Base-by-base conservation (phyloP, 2,113 vertebrate species). In the Tetraodon nigroviridis region DNA sequence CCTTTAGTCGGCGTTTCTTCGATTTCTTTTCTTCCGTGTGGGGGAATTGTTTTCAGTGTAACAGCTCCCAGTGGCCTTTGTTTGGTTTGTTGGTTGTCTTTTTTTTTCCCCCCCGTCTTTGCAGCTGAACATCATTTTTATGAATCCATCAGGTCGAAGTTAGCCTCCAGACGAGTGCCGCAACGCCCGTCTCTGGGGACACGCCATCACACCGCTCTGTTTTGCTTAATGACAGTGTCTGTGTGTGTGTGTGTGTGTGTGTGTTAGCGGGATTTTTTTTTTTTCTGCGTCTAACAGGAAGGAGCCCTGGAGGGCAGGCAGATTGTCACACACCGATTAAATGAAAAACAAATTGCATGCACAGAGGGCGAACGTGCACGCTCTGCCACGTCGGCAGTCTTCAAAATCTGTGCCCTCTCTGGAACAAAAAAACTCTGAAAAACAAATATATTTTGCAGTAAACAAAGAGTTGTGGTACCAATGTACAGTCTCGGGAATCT, bases 161-260 rank as follows among this genome's bases (percentile, higher is more conserved):
- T 79, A 83, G 79, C 78, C 80, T 60, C 48, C 70, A 76, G 67
- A 76, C 53, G 45, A 51, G 67, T 44, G 58, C 69, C 73, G 70
- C 64, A 71, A 73, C 60, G 46, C 52, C 44, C 56, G 75, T 44
- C 71, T 3, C 55, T 57, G 48, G 73, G 72, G 80, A 78, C 71
- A 51, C 70, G 69, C 51, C 74, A 66, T 81, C 81, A 83, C 80
- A 87, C 86, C 77, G 83, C 75, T 82, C 71, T 80, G 78, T 85
- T 86, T 84, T 81, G 76, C 76, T 78, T 84, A 88, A 82, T 86
- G 81, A 83, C 78, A 67, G 81, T 72, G 84, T 79, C 57, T 58
- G 67, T 67, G 61, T 56, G 73, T 72, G 82, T 71, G 49, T 50
- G 58, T 70, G 69, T 61, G 79, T 69, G 82, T 77, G 50, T 53